Evolutionary conservation across 1,140 invertebrate species (phyloP).

Genomic region (Lucilia cuprina): DNA sequence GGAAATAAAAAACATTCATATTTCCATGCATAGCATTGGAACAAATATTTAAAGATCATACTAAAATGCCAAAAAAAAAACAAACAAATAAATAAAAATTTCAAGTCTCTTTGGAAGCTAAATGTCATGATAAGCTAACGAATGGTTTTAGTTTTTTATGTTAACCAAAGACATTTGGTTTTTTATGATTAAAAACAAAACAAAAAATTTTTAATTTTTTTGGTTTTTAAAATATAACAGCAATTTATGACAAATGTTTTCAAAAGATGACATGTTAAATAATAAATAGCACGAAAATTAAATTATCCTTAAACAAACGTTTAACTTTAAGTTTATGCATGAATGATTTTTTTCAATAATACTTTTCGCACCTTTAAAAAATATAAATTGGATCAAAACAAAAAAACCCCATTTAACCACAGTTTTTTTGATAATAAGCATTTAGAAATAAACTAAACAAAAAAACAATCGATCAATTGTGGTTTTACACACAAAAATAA

Average conservation of each 20-base stretch:
- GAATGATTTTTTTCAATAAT: not conserved
- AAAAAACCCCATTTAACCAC: not conserved
- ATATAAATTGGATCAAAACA: not conserved
- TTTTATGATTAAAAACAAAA: not conserved
- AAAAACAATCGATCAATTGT: not conserved
- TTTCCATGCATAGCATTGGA: not conserved
- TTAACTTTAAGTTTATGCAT: not conserved
- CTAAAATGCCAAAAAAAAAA: not conserved
- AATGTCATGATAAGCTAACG: conserved; percentile 2
- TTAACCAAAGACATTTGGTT: not conserved
- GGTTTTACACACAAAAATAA: not conserved
- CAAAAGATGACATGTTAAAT: not conserved
- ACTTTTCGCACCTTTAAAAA: conserved; percentile 4
- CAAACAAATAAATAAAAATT: not conserved
- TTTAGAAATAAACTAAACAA: not conserved
- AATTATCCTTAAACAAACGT: not conserved
- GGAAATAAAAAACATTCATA: not conserved
- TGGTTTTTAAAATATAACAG: not conserved
- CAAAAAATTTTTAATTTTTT: not conserved
- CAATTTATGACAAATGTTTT: conserved; percentile 3
- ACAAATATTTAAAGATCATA: not conserved
- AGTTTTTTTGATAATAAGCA: not conserved
- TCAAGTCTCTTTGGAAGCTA: not conserved
- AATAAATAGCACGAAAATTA: not conserved
- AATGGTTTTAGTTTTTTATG: not conserved